Evolutionary conservation across 2,113 vertebrate species (phyloP), one percentile per base, ranked within the genome.

Genomic region (Girardinichthys multiradiatus): DNA sequence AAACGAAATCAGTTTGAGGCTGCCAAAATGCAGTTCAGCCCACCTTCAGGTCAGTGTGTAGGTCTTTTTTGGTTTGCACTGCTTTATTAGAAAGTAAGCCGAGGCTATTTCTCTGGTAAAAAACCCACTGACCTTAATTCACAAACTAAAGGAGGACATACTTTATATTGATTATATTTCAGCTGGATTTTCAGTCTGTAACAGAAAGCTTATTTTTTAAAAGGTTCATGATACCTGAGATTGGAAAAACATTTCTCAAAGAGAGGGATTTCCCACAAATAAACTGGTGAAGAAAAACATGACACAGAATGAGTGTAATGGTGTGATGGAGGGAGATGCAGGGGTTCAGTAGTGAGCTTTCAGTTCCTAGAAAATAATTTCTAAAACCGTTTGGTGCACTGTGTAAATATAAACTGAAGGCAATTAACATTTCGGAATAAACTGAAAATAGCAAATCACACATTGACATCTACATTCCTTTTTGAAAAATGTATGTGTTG

Each of bases 1-100:
- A 71, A 60, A 83, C 48, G 19, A 62, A 78, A 86, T 81, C 74
- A 70, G 72, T 71, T 5, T 14, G 48, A 85, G 51, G 62, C 70
- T 72, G 83, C 66, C 71, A 74, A 58, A 64, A 26, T 33, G 57
- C 76, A 39, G 69, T 30, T 65, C 7, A 57, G 77, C 70, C 70
- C 80, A 73, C 77, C 83, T 81, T 67, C 77, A 12, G 82, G 65
- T 79, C 37, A 67, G 63, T 70, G 76, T 33, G 35, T 61, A 61
- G 48, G 75, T 71, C 60, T 85, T 21, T 17, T 72, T 86, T 76
- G 72, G 65, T 48, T 62, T 83, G 78, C 57, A 0, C 67, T 65
- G 66, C 24, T 61, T 37, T 62, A 62, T 4, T 61, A 68, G n/a
- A 79, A 69, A 27, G 19, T 27, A 74, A 76, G 63, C 45, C 27